A percentile compares a stretch with the other conserved stretches of the same genome.
phyloP scores from a whole-genome alignment of 2,888 invertebrate genomes.

The Microctonus hyperodae region DNA sequence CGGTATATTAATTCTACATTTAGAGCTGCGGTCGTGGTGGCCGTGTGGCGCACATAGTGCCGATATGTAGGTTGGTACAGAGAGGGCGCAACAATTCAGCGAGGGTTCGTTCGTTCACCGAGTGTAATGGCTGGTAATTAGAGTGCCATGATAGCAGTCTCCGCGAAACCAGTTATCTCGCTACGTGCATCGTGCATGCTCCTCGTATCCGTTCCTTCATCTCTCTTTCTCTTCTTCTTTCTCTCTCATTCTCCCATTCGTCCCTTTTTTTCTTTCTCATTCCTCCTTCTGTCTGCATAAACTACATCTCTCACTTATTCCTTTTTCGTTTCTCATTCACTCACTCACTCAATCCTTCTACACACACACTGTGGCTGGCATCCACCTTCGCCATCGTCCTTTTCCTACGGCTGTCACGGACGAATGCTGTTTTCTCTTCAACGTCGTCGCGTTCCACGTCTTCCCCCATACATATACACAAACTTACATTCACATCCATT shows the following conservation, averaged over 20 bases:
- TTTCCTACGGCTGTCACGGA: conserved; percentile 26
- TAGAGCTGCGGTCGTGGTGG: conserved; percentile 56
- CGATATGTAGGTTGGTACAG: conserved; percentile 50
- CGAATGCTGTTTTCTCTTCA: conserved; percentile 5
- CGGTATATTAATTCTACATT: conserved; percentile 58
- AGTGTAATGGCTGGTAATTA: conserved; percentile 61
- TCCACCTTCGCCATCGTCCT: conserved; percentile 25
- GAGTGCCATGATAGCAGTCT: conserved; percentile 61
- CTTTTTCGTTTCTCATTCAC: conserved; percentile 29
- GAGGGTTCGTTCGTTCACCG: conserved; percentile 53
- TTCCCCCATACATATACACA: not conserved
- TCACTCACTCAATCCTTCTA: conserved; percentile 27
- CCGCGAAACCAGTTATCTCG: conserved; percentile 60
- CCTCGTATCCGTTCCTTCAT: conserved; percentile 37
- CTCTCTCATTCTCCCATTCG: conserved; percentile 19
- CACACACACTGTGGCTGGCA: not conserved
- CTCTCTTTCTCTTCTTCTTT: conserved; percentile 29
- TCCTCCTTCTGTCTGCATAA: conserved; percentile 31
- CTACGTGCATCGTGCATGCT: conserved; percentile 59
- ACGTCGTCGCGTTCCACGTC: not conserved
- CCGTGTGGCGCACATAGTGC: conserved; percentile 49
- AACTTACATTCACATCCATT: not conserved
- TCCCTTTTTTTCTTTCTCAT: conserved; percentile 35
- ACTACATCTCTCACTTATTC: conserved; percentile 31
- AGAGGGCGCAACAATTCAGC: conserved; percentile 58